phyloP scores from a whole-genome alignment of 2,888 invertebrate species.

The Ochropleura plecta region DNA sequence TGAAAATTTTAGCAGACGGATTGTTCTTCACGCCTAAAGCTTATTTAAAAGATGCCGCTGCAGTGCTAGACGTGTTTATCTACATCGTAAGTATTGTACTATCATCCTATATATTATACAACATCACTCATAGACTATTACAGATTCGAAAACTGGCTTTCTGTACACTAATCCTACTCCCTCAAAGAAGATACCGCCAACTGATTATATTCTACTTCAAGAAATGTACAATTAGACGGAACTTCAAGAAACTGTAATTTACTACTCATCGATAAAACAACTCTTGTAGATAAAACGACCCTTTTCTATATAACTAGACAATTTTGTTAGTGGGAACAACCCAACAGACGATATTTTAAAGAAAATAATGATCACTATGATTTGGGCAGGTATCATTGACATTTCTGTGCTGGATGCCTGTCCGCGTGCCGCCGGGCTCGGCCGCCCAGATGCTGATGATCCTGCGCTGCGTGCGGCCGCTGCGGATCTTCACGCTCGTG shows the following conservation, averaged over 20 bases:
- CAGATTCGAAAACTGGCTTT: background rate
- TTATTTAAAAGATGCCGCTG: constrained; percentile 99
- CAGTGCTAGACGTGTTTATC: constrained; percentile 98
- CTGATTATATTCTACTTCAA: background rate
- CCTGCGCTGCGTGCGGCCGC: constrained; percentile 97
- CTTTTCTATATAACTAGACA: background rate
- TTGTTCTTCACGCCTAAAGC: constrained; percentile 99
- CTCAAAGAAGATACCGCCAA: background rate
- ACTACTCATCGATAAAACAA: background rate
- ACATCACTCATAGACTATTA: background rate
- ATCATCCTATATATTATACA: background rate
- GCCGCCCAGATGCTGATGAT: constrained; percentile 99
- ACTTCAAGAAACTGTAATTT: background rate
- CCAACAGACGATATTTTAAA: background rate
- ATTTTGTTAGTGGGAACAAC: background rate
- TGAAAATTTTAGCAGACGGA: constrained; percentile 99
- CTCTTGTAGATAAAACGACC: background rate
- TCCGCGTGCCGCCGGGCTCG: constrained; percentile 97
- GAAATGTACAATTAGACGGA: background rate
- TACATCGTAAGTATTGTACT: constrained; percentile 94
- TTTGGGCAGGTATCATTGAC: constrained; percentile 95
- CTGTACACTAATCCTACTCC: background rate
- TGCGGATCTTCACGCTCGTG: constrained; percentile 99
- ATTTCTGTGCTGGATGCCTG: constrained; percentile 99
- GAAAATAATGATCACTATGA: background rate